phyloP scores from a whole-genome alignment of 30 jellyfish, hydroid and myxozoan species.

The Clytia hemisphaerica region DNA sequence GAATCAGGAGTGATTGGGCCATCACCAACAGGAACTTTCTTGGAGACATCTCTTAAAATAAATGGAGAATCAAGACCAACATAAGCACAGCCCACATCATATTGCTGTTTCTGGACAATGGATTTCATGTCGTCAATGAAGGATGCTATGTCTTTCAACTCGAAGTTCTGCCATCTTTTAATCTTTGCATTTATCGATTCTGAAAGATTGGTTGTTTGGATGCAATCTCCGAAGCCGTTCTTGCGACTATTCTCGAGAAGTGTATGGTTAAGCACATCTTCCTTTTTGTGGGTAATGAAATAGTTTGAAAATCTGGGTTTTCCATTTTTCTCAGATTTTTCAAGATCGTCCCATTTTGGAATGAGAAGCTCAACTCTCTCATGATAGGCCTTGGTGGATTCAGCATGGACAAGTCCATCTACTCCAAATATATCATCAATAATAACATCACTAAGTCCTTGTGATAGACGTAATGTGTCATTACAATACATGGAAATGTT shows the following conservation, averaged over 20 bases:
- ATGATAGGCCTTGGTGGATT: too few species aligned
- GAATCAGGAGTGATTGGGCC: too few species aligned
- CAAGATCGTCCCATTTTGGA: conserved; percentile 1
- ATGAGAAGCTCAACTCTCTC: neutral
- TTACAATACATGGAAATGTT: neutral
- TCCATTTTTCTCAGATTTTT: neutral
- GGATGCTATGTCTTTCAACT: neutral
- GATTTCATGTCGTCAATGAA: conserved; percentile 14
- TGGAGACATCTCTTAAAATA: too few species aligned
- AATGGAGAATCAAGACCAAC: too few species aligned
- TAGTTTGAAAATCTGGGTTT: neutral
- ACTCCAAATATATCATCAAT: neutral
- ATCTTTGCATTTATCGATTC: neutral
- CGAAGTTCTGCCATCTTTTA: conserved; percentile 5
- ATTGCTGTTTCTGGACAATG: too few species aligned
- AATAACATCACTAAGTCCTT: neutral
- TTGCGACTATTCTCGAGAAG: neutral
- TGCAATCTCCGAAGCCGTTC: neutral
- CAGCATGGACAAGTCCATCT: too few species aligned
- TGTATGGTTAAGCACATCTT: neutral
- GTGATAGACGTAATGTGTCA: neutral
- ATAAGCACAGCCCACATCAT: too few species aligned
- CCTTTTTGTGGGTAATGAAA: neutral
- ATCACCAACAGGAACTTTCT: too few species aligned
- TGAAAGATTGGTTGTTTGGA: neutral